phyloP scores from a whole-genome alignment of 2,113 vertebrate species.

The Xenus cinereus region DNA sequence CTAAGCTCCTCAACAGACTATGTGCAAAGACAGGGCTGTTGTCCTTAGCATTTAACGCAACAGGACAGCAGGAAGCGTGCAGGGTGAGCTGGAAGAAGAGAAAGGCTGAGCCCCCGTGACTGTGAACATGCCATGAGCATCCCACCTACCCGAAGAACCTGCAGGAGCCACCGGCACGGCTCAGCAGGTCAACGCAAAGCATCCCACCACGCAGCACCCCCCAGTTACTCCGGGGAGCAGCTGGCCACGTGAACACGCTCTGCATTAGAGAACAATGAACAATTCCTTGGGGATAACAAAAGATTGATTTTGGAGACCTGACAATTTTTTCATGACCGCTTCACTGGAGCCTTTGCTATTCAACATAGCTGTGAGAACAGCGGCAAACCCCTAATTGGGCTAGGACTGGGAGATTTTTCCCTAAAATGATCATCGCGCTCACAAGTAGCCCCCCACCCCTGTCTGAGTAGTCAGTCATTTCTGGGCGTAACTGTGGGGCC shows the following conservation, averaged over 20 bases:
- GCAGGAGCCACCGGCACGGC: not conserved
- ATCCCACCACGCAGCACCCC: accelerated
- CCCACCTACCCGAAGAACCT: not conserved
- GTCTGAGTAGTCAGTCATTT: not conserved
- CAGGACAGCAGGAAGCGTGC: not conserved
- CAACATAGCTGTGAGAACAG: not conserved
- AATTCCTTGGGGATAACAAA: not conserved
- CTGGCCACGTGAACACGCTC: not conserved
- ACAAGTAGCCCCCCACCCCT: accelerated
- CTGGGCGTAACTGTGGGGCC: not conserved
- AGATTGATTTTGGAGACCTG: not conserved
- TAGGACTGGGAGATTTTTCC: not conserved
- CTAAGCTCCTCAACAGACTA: not conserved
- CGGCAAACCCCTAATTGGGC: not conserved
- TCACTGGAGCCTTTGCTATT: not conserved
- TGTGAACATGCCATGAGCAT: not conserved
- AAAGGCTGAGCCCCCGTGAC: not conserved
- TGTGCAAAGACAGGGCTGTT: too few relatives aligned
- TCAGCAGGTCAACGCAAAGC: not conserved
- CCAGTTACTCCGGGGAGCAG: not conserved
- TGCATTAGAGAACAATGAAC: not conserved
- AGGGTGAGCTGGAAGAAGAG: not conserved
- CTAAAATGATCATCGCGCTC: not conserved
- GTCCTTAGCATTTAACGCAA: not conserved
- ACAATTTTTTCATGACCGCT: not conserved